These are phyloP conservation scores for Hyperopisus bebe DNA, from an alignment of 2,113 vertebrate genomes.

Conservation along the genomic window DNA sequence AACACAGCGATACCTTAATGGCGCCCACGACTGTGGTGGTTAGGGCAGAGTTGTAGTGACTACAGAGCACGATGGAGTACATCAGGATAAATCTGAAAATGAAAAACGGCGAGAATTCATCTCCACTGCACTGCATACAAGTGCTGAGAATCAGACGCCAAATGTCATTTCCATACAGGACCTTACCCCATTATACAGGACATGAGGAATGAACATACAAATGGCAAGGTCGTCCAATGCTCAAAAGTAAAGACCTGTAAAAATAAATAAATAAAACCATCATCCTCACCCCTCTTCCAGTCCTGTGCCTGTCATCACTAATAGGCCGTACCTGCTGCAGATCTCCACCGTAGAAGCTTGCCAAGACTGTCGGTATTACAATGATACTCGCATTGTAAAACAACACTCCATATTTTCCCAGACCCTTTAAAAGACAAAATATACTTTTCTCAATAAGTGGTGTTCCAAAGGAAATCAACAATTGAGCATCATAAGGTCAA, in stretches of 20 bases:
- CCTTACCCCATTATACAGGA: conserved; percentile 89
- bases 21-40: conserved; percentile 82
- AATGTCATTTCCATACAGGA: background rate
- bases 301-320: background rate
- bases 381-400: conserved; percentile 90
- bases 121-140: background rate
- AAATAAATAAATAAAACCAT: background rate
- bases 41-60: conserved; percentile 83
- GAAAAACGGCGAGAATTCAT: conserved; percentile 10
- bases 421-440: conserved; percentile 55
- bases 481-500: background rate
- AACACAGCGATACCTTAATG: conserved; percentile 66
- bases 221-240: conserved; percentile 69
- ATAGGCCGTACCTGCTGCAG: conserved; percentile 64
- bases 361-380: conserved; percentile 70
- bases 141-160: background rate
- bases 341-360: conserved; percentile 75
- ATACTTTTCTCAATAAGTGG: background rate
- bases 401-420: conserved; percentile 84
- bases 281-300: background rate
- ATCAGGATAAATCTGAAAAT: conserved; percentile 78
- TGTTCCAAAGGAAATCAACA: background rate
- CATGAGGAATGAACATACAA: conserved; percentile 75
- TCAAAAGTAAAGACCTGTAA: conserved; percentile 70
- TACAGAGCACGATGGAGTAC: conserved; percentile 83